Evolutionary conservation across 2,113 vertebrate species (phyloP).

Genomic region (Cairina moschata): DNA sequence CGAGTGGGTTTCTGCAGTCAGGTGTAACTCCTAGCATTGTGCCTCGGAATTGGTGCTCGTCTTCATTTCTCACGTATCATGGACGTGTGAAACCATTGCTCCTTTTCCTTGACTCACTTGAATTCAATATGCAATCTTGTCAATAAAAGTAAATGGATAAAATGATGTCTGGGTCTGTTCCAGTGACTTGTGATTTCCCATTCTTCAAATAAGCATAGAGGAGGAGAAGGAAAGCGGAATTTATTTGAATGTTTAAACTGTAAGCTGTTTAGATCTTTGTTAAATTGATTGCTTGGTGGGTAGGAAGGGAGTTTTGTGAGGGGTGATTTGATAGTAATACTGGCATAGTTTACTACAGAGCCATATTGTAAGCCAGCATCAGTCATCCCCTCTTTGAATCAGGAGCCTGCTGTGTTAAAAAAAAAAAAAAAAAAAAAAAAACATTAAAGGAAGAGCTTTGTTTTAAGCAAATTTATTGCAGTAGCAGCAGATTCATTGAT

Average conservation of each 20-base stretch:
- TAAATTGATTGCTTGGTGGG: constrained; percentile 22
- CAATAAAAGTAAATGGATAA: constrained; percentile 27
- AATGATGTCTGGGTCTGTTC: constrained; percentile 27
- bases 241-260: constrained; percentile 32
- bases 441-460: constrained; percentile 38
- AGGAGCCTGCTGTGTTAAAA: constrained; percentile 28
- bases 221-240: neutral
- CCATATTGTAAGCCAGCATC: constrained; percentile 34
- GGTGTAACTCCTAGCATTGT: neutral
- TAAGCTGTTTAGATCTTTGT: constrained; percentile 42
- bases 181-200: neutral
- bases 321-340: constrained; percentile 21
- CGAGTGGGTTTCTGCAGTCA: neutral
- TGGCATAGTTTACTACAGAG: neutral
- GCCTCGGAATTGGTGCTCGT: neutral
- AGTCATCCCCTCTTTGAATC: constrained; percentile 30
- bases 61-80: constrained; percentile 9
- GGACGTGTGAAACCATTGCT: neutral
- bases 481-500: constrained; percentile 28
- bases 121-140: constrained; percentile 29
- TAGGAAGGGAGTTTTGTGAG: neutral
- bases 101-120: neutral
- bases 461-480: constrained; percentile 31
- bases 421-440: neutral
- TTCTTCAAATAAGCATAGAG: neutral